These are phyloP conservation scores for Cyclophora albipunctata DNA, from an alignment of 2,888 invertebrate species.

Conservation along the genomic window DNA sequence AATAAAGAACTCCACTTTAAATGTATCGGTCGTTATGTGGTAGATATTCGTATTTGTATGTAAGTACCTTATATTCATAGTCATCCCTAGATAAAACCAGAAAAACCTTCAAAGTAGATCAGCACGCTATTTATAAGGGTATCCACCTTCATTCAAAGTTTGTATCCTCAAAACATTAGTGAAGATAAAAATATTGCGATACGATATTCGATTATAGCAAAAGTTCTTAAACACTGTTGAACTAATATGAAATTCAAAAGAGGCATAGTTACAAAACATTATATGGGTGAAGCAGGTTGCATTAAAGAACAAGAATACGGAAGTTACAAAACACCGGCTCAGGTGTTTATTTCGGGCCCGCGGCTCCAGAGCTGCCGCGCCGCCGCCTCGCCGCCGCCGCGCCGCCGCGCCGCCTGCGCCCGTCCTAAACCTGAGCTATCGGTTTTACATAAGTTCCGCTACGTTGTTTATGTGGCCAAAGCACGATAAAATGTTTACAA, in stretches of 20 bases:
- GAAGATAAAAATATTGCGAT: too few species aligned
- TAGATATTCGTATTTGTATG: too few species aligned
- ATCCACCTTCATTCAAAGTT: too few species aligned
- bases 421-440: slow-evolving; percentile 39
- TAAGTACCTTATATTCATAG: too few species aligned
- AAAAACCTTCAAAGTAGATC: too few species aligned
- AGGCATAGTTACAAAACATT: slow-evolving; percentile 6
- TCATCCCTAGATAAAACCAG: too few species aligned
- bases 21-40: too few species aligned
- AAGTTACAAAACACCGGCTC: slow-evolving; percentile 22
- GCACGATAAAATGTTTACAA: slow-evolving; percentile 20
- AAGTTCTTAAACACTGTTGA: neutral
- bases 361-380: slow-evolving; percentile 15
- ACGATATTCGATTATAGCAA: too few species aligned
- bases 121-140: too few species aligned
- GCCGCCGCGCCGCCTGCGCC: slow-evolving; percentile 28
- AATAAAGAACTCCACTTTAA: neutral
- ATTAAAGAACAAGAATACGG: slow-evolving; percentile 11
- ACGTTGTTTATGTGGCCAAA: slow-evolving; percentile 30
- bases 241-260: slow-evolving; percentile 3
- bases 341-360: slow-evolving; percentile 27
- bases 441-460: slow-evolving; percentile 47
- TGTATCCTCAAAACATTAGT: too few species aligned
- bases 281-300: neutral
- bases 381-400: slow-evolving; percentile 25